Percentiles rank a stretch among this genome's conserved stretches.
phyloP scores from a whole-genome alignment of 2,888 invertebrate species.

The Dryobota labecula region DNA sequence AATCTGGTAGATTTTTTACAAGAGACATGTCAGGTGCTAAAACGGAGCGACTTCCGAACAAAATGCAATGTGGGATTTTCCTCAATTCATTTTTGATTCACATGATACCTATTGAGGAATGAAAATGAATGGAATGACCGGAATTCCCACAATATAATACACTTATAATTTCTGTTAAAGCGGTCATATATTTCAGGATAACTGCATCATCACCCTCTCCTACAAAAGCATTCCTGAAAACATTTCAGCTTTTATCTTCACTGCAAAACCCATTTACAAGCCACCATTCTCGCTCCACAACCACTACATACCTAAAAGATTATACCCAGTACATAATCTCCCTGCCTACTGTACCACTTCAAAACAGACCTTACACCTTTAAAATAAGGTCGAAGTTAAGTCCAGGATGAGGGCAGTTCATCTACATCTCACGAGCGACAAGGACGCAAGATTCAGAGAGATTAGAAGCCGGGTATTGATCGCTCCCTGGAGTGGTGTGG shows the following conservation, averaged over 20 bases:
- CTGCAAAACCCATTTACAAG: conserved; percentile 13
- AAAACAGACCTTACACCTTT: conserved; percentile 50
- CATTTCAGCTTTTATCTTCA: background rate
- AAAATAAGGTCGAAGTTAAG: conserved; percentile 58
- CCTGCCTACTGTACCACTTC: background rate
- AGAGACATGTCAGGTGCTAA: background rate
- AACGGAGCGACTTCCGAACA: background rate
- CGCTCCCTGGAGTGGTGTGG: conserved; percentile 65
- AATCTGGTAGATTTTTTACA: background rate
- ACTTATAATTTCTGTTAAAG: background rate
- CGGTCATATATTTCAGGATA: conserved; percentile 4
- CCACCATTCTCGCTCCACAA: conserved; percentile 17
- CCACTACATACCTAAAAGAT: conserved; percentile 53
- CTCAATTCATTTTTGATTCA: background rate
- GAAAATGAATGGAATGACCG: background rate
- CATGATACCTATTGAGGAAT: background rate
- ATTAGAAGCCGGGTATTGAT: conserved; percentile 85
- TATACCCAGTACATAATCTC: conserved; percentile 51
- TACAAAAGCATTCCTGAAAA: background rate
- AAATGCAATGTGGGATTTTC: background rate
- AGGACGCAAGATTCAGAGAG: conserved; percentile 85
- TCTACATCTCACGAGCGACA: conserved; percentile 82
- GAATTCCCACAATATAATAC: background rate
- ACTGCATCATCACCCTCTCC: background rate
- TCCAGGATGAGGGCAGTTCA: conserved; percentile 65